Evolutionary conservation across 2,888 invertebrate species (phyloP), one percentile per base, ranked within the genome.

Genomic region (Oligia latruncula): DNA sequence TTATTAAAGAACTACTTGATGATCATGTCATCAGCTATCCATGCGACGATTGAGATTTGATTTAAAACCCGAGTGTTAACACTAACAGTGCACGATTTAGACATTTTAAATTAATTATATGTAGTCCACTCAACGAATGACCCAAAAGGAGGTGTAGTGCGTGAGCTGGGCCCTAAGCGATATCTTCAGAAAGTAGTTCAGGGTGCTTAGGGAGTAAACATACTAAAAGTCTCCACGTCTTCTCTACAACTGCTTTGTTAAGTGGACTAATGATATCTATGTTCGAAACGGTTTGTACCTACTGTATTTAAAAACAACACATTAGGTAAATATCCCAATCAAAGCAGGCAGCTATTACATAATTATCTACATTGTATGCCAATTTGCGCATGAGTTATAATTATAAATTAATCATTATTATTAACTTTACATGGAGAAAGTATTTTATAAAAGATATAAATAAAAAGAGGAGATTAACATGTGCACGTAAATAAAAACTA

Each of bases 381-480:
- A 77, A 83, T 70, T 65, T 83, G 67, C 55, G 67, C 73, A 71
- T 15, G 65, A 70, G 55, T 67, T 77, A 65, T 74, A 78, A 81
- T 67, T 77, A 65, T 74, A 78, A 81, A 75, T 75, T 64, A 85
- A 73, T 62, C 8, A 29, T 68, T 49, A 71, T 46, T 58, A 83
- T 52, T 15, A 71, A 71, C 71, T 71, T 77, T 74, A 86, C 70
- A 75, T 66, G 52, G 35, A 66, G 70, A 73, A 82, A 74, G 68
- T 68, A 70, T 80, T 66, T 58, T 68, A 74, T 86, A 86, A 78
- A 83, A 83, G 55, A 65, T 67, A 79, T 82, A 79, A 79, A 76
- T 72, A 76, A 71, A 55, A 79, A 60, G 8, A 84, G 20, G 58
- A 77, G 43, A 80, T 67, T 80, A 85, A 77, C 64, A 79, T 75